These are phyloP conservation scores for Noctua fimbriata DNA, from an alignment of 2,888 invertebrate genomes.

Conservation along the genomic window DNA sequence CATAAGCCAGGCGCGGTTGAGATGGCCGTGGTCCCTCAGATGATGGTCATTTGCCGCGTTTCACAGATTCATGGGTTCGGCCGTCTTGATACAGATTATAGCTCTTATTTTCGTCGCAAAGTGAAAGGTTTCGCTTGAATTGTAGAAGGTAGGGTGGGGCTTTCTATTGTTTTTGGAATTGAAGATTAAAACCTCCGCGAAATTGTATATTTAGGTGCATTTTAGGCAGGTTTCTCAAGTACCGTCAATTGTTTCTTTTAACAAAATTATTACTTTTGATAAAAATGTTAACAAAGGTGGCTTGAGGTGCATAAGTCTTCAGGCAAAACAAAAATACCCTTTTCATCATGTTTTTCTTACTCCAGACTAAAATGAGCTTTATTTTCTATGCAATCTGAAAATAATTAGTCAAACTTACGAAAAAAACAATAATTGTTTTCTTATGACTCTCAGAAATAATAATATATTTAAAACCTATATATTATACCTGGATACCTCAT, in stretches of 20 bases:
- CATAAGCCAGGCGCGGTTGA: slow-evolving; percentile 48
- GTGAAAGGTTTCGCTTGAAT: slow-evolving; percentile 67
- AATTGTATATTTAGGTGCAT: neutral
- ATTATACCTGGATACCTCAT: neutral
- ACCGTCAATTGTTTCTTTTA: neutral
- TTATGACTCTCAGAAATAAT: neutral
- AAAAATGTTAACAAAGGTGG: neutral
- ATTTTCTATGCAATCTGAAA: neutral
- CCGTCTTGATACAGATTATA: slow-evolving; percentile 61
- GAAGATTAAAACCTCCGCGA: neutral
- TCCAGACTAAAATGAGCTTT: neutral
- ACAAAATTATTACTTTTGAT: neutral
- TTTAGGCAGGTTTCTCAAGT: neutral
- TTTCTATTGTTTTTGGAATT: slow-evolving; percentile 26
- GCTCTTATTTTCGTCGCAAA: slow-evolving; percentile 65
- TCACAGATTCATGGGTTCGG: slow-evolving; percentile 70
- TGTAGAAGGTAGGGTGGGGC: neutral
- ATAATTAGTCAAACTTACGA: neutral
- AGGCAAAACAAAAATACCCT: neutral
- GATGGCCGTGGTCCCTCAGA: slow-evolving; percentile 60
- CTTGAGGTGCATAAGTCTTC: neutral
- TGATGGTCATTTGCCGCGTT: slow-evolving; percentile 75
- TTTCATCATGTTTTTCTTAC: neutral
- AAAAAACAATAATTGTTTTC: neutral
- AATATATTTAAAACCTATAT: neutral